A percentile compares a stretch with the other conserved stretches of the same genome.
These are phyloP conservation scores for Drosophila subquinaria DNA, from an alignment of 2,888 invertebrate species.

Conservation along the genomic window DNA sequence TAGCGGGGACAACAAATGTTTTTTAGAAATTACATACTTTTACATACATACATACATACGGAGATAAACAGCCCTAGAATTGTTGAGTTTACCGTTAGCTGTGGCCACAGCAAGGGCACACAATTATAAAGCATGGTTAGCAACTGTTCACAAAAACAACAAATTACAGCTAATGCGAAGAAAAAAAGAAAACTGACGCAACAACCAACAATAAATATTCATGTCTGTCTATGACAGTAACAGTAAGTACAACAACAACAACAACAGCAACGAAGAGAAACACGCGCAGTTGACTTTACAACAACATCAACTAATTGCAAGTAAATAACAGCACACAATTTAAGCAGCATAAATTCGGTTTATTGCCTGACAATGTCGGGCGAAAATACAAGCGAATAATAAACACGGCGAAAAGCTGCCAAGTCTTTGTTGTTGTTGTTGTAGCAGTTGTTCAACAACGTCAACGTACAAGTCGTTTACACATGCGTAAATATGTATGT, in stretches of 20 bases:
- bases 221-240: conserved; percentile 25
- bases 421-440: conserved; percentile 49
- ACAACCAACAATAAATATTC: conserved; percentile 40
- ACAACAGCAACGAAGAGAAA: conserved; percentile 8
- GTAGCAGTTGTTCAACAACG: conserved; percentile 65
- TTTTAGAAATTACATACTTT: conserved; percentile 11
- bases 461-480: conserved; percentile 56
- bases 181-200: conserved; percentile 15
- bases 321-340: conserved; percentile 26
- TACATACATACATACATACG: conserved; percentile 3
- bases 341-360: conserved; percentile 45
- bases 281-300: conserved; percentile 37
- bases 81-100: conserved; percentile 34
- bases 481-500: conserved; percentile 43
- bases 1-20: conserved; percentile 38
- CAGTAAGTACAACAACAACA: conserved; percentile 42
- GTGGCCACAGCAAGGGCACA: conserved; percentile 54
- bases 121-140: conserved; percentile 38
- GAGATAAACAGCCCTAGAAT: conserved; percentile 18
- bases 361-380: conserved; percentile 32
- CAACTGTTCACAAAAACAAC: conserved; percentile 19
- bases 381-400: conserved; percentile 25
- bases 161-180: conserved; percentile 23
- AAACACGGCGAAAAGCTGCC: conserved; percentile 48
- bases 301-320: conserved; percentile 47